phyloP scores from a whole-genome alignment of 2,797 vertebrate species.

The Gouania willdenowi region DNA sequence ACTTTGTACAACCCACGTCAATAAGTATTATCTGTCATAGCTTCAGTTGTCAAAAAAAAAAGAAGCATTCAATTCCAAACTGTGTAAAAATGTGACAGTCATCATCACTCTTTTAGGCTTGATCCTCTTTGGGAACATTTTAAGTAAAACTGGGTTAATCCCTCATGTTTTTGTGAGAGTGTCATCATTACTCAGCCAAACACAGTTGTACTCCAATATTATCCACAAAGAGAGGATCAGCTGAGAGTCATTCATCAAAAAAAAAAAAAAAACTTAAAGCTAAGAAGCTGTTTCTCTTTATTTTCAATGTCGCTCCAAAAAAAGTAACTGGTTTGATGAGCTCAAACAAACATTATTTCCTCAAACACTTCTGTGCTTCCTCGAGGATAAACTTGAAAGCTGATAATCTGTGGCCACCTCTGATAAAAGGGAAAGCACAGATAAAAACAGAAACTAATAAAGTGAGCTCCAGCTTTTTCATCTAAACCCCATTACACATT shows the following conservation, averaged over 20 bases:
- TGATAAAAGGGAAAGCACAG: too few relatives aligned
- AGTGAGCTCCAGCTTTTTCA: too few relatives aligned
- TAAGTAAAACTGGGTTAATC: slow-evolving; percentile 52
- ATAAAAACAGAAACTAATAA: too few relatives aligned
- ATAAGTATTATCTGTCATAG: slow-evolving; percentile 9
- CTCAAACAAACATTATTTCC: too few relatives aligned
- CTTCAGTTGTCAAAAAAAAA: too few relatives aligned
- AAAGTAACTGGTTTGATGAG: too few relatives aligned
- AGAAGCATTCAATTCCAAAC: slow-evolving; percentile 28
- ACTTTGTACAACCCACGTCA: background rate
- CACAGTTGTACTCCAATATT: slow-evolving; percentile 27
- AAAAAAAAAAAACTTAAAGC: slow-evolving; percentile 33
- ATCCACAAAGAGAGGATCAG: slow-evolving; percentile 31
- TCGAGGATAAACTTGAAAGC: too few relatives aligned
- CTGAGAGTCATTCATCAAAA: slow-evolving; percentile 31
- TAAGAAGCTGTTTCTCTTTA: slow-evolving; percentile 2
- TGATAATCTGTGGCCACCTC: too few relatives aligned
- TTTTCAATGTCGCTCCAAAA: too few relatives aligned
- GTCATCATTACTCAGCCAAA: slow-evolving; percentile 36
- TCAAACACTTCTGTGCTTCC: too few relatives aligned
- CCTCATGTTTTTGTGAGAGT: slow-evolving; percentile 51
- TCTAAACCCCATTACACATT: too few relatives aligned
- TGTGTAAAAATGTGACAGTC: slow-evolving; percentile 33
- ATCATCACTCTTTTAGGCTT: slow-evolving; percentile 32
- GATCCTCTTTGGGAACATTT: slow-evolving; percentile 43